Evolutionary conservation across 2,797 vertebrate species (phyloP), one percentile per base, ranked within the genome.

Genomic region (Neoniphon sammara): DNA sequence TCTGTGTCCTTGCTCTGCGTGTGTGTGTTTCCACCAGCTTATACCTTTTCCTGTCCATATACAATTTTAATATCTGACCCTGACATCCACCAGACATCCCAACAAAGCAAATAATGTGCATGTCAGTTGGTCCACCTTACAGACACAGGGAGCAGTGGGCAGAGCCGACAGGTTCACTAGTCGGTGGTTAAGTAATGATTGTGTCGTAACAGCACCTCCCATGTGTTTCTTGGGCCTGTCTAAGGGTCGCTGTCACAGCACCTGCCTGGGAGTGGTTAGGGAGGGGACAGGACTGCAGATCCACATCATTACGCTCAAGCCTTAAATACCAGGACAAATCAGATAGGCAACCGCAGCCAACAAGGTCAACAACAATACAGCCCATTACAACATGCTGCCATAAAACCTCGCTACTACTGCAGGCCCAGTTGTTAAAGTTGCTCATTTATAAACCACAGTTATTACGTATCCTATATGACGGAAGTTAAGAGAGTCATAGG

Each of bases 231-330:
- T 25, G 27, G 60, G 60, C 3, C 53, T 66, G 78, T 86, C 71
- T 88, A 86, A 91, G 82, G 83, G 84, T 88, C 85, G 81, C 61
- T 78, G 69, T 73, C 68, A 50, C 80, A 80, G 56, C 73, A 78
- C 69, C 68, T 73, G 61, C 65, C 67, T 75, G 75, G 88, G 84
- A 73, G 85, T 84, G 77, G 81, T 73, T 68, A 8, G 58, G 76
- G 20, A 77, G 70, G 58, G 8, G 31, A 68, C 66, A 50, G 31
- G 27, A 84, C 63, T 62, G 44, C 64, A 73, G 34, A n/a, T 68
- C 49, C 50, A 72, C 49, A 62, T 73, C 69, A 73, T 76, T 59
- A 75, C 72, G 81, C 23, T 31, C n/a, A 54, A 61, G 70, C 68
- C 77, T 82, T 80, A 84, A 82, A 85, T 78, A 80, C 83, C 55